A percentile compares a stretch with the other conserved stretches of the same genome.
phyloP scores from a whole-genome alignment of 2,888 invertebrate species.

The Rhagonycha lutea region DNA sequence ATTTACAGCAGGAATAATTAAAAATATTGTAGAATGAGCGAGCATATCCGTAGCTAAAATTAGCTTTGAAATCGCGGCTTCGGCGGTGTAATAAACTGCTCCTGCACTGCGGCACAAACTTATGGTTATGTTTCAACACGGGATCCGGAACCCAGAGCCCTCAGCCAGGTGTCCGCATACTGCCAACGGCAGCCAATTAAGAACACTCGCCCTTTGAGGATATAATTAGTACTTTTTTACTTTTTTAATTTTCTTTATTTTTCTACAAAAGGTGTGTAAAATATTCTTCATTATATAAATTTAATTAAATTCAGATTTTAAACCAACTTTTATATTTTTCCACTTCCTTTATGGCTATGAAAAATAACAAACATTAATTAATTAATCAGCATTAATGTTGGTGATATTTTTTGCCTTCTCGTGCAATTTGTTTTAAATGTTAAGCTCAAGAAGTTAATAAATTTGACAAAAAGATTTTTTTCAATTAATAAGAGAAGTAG shows the following conservation, averaged over 20 bases:
- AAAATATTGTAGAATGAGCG: conserved; percentile 18
- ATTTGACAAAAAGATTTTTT: neutral
- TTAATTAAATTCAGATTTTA: neutral
- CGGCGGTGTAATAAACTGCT: conserved; percentile 32
- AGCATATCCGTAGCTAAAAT: conserved; percentile 30
- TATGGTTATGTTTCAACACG: conserved; percentile 21
- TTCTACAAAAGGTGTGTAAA: conserved; percentile 5
- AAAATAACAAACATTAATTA: neutral
- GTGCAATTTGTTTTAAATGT: neutral
- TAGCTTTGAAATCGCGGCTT: conserved; percentile 51
- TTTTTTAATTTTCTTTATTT: conserved; percentile 25
- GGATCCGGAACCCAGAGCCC: conserved; percentile 13
- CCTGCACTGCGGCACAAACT: conserved; percentile 34
- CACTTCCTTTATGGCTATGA: neutral
- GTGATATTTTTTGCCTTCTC: neutral
- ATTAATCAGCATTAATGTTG: neutral
- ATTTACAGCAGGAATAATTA: conserved; percentile 21
- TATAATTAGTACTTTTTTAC: conserved; percentile 29
- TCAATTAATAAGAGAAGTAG: neutral
- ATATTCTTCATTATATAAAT: neutral
- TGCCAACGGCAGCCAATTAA: conserved; percentile 26
- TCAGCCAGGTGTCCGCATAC: conserved; percentile 28
- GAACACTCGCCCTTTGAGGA: conserved; percentile 30
- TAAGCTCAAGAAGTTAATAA: neutral
- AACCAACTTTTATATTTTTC: neutral